Conservation (phyloP, 2,113 vertebrate genomes). For the Vulpes vulpes region DNA sequence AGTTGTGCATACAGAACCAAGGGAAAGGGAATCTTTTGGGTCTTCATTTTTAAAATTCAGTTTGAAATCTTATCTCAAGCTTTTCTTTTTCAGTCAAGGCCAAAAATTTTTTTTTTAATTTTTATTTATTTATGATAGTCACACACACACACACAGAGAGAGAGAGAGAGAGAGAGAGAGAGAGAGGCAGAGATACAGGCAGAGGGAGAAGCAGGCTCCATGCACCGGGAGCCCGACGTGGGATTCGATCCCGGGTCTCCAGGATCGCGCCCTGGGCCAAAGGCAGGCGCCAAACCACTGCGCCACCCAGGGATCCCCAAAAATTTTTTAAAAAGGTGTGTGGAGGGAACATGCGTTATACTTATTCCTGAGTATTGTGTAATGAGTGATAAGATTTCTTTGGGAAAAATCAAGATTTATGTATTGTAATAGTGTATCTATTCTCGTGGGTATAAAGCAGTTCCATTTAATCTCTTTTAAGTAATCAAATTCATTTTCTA, state of each 20-base stretch:
- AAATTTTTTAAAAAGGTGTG: neutral
- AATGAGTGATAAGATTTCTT: constrained; percentile 28
- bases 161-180: no score
- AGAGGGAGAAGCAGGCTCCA: no score
- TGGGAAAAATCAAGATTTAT: neutral
- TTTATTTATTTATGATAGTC: no score
- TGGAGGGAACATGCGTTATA: neutral
- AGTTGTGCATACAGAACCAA: neutral
- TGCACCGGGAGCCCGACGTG: no score
- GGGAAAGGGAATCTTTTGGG: neutral
- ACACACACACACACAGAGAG: no score
- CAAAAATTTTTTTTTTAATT: neutral
- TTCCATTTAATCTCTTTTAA: constrained; percentile 5
- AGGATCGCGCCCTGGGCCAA: no score
- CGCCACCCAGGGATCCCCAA: neutral
- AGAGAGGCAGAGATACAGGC: no score
- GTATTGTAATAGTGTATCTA: neutral
- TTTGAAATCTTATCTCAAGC: constrained; percentile 4
- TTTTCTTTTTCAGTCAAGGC: neutral
- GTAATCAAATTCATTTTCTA: constrained; percentile 7
- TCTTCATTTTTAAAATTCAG: neutral
- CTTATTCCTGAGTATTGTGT: constrained; percentile 3
- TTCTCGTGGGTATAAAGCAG: constrained; percentile 40
- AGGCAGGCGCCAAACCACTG: no score
- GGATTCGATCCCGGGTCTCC: no score